These are phyloP conservation scores for Drosophila anomelani DNA, from an alignment of 2,888 invertebrate genomes.

Conservation along the genomic window DNA sequence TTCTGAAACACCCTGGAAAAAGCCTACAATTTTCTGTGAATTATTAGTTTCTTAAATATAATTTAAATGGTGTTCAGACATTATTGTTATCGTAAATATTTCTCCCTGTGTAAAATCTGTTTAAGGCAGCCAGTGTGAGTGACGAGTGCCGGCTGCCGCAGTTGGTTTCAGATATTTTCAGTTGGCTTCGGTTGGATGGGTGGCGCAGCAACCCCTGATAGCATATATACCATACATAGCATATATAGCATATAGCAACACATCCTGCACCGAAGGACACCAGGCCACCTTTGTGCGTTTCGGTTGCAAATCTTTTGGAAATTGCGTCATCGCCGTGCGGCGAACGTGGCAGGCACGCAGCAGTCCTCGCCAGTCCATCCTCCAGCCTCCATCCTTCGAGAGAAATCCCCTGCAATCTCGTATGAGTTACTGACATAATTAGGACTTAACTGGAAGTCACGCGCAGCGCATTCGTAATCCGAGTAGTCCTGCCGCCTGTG, in stretches of 20 bases:
- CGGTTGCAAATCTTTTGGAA: constrained; percentile 69
- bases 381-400: constrained; percentile 15
- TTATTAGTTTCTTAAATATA: neutral
- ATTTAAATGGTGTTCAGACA: too few relatives aligned
- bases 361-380: constrained; percentile 10
- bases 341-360: constrained; percentile 80
- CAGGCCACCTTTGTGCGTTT: constrained; percentile 54
- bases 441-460: constrained; percentile 81
- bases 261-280: constrained; percentile 46
- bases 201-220: constrained; percentile 39
- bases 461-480: constrained; percentile 77
- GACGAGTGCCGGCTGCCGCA: constrained; percentile 58
- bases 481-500: constrained; percentile 42
- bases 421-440: constrained; percentile 80
- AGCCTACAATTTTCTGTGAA: neutral
- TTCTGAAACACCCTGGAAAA: neutral
- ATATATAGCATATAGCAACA: constrained; percentile 9
- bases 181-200: constrained; percentile 17
- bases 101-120: constrained; percentile 32
- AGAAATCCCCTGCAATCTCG: constrained; percentile 73
- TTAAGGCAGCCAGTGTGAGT: constrained; percentile 54
- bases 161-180: constrained; percentile 28
- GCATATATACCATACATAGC: neutral
- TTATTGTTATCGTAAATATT: neutral
- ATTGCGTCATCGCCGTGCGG: constrained; percentile 73